Conservation (phyloP, 2,113 vertebrate genomes). For the Proterorhinus semilunaris region DNA sequence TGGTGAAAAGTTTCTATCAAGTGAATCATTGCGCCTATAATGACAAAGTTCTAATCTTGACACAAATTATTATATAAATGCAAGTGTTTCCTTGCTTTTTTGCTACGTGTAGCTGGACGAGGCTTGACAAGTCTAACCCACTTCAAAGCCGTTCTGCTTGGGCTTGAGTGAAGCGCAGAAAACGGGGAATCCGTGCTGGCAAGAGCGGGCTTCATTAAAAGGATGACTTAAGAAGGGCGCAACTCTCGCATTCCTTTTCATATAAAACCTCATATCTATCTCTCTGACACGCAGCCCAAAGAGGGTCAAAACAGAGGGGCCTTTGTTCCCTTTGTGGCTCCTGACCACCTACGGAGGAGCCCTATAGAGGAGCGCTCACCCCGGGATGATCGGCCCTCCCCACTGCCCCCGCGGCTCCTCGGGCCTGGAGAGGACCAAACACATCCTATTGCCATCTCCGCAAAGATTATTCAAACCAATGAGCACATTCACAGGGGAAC, state of each 20-base stretch:
- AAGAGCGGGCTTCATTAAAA: conserved; percentile 37
- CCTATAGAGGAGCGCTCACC: conserved; percentile 69
- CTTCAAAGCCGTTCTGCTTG: conserved; percentile 43
- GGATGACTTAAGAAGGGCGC: conserved; percentile 46
- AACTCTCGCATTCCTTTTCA: conserved; percentile 43
- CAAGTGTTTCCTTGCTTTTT: not conserved
- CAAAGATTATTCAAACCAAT: conserved; percentile 78
- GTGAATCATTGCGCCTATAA: no score
- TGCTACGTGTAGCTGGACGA: not conserved
- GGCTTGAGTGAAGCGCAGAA: conserved; percentile 14
- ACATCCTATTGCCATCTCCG: conserved; percentile 76
- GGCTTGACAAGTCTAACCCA: conserved; percentile 33
- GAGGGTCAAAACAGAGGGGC: conserved; percentile 54
- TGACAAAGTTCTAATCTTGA: no score
- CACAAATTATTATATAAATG: no score
- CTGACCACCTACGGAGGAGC: conserved; percentile 74
- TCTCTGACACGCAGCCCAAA: conserved; percentile 55
- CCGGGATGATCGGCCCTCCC: conserved; percentile 62
- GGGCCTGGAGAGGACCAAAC: conserved; percentile 58
- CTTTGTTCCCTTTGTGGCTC: conserved; percentile 70
- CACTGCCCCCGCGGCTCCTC: conserved; percentile 56
- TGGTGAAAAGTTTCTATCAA: no score
- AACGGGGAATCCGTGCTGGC: conserved; percentile 8
- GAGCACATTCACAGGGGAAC: conserved; percentile 73
- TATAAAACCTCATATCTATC: conserved; percentile 56